Conservation (phyloP, 1,140 invertebrate species). For the Leptoteleia sp. region DNA sequence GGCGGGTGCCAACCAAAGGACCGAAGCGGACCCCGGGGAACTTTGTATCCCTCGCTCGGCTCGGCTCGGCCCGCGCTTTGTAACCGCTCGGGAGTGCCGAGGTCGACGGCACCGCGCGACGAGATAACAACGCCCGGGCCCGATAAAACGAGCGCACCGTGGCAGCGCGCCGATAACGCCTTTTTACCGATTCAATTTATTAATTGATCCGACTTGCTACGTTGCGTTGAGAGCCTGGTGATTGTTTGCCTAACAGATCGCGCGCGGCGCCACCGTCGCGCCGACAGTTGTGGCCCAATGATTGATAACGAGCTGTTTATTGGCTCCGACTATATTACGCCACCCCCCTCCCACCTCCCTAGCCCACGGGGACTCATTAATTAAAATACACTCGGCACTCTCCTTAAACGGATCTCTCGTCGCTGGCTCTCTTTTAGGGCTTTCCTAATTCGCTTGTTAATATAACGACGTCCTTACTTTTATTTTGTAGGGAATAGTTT, state of each 20-base stretch:
- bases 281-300: constrained; percentile 21
- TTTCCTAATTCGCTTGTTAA: too few relatives aligned
- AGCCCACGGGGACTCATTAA: constrained; percentile 7
- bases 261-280: constrained; percentile 6
- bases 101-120: constrained; percentile 61
- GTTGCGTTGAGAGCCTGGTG: neutral
- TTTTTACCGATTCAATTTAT: constrained; percentile 49
- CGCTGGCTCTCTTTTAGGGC: too few relatives aligned
- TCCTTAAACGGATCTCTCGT: too few relatives aligned
- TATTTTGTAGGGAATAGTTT: too few relatives aligned
- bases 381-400: neutral
- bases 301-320: constrained; percentile 54
- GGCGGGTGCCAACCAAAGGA: constrained; percentile 7
- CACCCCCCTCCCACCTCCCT: constrained; percentile 1
- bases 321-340: constrained; percentile 16
- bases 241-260: constrained; percentile 4
- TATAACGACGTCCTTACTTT: too few relatives aligned
- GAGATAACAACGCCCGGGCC: too few relatives aligned
- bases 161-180: constrained; percentile 47
- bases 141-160: constrained; percentile 28
- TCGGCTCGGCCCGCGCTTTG: too few relatives aligned
- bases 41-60: constrained; percentile 34
- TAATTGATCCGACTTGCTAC: constrained; percentile 58
- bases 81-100: too few relatives aligned
- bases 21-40: constrained; percentile 39